phyloP scores from a whole-genome alignment of 2,113 vertebrate genomes.

The Dascyllus trimaculatus region DNA sequence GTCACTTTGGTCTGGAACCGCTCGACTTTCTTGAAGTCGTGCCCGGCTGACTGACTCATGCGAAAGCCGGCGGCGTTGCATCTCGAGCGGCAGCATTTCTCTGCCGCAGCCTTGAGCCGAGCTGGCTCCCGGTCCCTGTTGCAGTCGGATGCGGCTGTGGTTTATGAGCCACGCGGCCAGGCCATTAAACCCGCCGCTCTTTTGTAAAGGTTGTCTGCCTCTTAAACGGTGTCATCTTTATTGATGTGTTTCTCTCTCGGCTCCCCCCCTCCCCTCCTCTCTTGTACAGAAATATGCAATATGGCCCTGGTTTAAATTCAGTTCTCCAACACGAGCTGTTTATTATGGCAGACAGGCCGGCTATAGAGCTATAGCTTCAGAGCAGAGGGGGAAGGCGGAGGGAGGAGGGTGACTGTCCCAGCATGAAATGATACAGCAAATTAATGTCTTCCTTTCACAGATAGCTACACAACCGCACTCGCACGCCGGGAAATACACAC shows the following conservation, averaged over 20 bases:
- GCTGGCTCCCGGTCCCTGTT: slow-evolving; percentile 39
- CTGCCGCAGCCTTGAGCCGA: slow-evolving; percentile 60
- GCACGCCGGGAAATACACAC: slow-evolving; percentile 64
- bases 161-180: slow-evolving; percentile 80
- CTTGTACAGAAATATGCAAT: slow-evolving; percentile 78
- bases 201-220: slow-evolving; percentile 89
- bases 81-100: slow-evolving; percentile 37
- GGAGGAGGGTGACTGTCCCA: slow-evolving; percentile 56
- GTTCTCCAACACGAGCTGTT: slow-evolving; percentile 81
- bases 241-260: slow-evolving; percentile 81
- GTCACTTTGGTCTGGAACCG: slow-evolving; percentile 2
- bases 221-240: slow-evolving; percentile 87
- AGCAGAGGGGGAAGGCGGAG: not conserved
- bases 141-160: slow-evolving; percentile 68
- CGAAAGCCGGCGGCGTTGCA: slow-evolving; percentile 15
- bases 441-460: slow-evolving; percentile 83
- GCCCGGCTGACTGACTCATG: slow-evolving; percentile 42
- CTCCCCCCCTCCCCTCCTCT: slow-evolving; percentile 30
- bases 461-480: slow-evolving; percentile 59
- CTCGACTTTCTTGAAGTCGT: slow-evolving; percentile 46
- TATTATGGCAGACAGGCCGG: slow-evolving; percentile 81
- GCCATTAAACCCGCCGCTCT: slow-evolving; percentile 84
- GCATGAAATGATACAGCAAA: slow-evolving; percentile 85
- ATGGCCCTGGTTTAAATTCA: slow-evolving; percentile 86
- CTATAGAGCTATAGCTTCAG: slow-evolving; percentile 62